phyloP scores from a whole-genome alignment of 2,797 vertebrate genomes.

The Hapalemur alaotrensis region DNA sequence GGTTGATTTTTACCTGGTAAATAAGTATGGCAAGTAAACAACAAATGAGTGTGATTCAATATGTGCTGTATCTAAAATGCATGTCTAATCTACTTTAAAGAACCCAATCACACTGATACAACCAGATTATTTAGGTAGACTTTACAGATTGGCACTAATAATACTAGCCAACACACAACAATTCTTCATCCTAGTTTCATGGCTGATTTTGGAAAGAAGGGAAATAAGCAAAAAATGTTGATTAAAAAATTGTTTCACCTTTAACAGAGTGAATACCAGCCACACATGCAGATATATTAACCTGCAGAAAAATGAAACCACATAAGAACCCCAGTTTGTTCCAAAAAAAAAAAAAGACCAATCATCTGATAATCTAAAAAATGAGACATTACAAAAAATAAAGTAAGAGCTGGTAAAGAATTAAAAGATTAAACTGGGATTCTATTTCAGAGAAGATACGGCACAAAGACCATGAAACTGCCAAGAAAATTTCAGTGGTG shows the following conservation, averaged over 20 bases:
- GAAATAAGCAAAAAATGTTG: constrained; percentile 15
- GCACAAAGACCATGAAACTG: neutral
- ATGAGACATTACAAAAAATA: constrained; percentile 5
- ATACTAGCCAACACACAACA: neutral
- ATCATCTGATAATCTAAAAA: constrained; percentile 14
- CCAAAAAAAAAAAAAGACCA: neutral
- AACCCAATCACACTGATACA: neutral
- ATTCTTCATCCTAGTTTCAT: neutral
- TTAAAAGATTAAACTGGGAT: neutral
- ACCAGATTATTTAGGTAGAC: neutral
- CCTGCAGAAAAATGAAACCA: constrained; percentile 9
- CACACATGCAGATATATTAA: neutral
- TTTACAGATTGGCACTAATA: neutral
- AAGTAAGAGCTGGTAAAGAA: neutral
- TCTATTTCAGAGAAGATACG: neutral
- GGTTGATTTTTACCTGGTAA: constrained; percentile 34
- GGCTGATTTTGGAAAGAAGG: constrained; percentile 27
- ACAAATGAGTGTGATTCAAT: neutral
- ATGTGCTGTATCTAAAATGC: neutral
- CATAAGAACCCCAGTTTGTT: neutral
- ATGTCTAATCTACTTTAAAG: neutral
- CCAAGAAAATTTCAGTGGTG: neutral
- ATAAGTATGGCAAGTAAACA: constrained; percentile 35
- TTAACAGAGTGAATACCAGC: neutral
- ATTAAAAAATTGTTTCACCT: neutral